Conservation (phyloP, 2,888 invertebrate species). For the Abrostola triplasia region DNA sequence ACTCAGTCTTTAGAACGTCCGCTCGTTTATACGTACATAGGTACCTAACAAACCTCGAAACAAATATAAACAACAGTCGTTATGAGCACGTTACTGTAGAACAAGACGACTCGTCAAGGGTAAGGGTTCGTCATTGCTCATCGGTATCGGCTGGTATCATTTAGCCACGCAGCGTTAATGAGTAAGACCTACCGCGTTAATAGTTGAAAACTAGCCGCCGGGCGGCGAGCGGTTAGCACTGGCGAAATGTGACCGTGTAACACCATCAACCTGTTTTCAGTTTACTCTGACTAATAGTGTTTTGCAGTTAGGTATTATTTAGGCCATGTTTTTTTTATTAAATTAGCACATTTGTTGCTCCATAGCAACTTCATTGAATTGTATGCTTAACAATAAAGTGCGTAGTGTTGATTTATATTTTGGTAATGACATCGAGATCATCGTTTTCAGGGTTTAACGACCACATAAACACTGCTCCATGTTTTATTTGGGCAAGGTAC, state of each 20-base stretch:
- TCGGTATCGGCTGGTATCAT: slow-evolving; percentile 71
- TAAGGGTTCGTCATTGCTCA: slow-evolving; percentile 60
- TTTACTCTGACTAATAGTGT: slow-evolving; percentile 46
- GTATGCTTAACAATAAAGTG: too few species aligned
- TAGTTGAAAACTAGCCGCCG: slow-evolving; percentile 85
- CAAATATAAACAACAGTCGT: slow-evolving; percentile 14
- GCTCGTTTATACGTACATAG: background rate
- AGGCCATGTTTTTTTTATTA: background rate
- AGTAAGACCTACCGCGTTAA: slow-evolving; percentile 85
- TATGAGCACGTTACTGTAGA: slow-evolving; percentile 22
- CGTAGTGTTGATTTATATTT: too few species aligned
- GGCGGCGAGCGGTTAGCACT: slow-evolving; percentile 72
- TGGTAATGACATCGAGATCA: too few species aligned
- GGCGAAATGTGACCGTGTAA: slow-evolving; percentile 64
- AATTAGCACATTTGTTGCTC: background rate
- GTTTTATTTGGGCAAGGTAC: too few species aligned
- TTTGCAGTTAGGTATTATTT: slow-evolving; percentile 30
- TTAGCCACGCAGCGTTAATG: slow-evolving; percentile 84
- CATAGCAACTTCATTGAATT: too few species aligned
- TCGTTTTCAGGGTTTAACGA: too few species aligned
- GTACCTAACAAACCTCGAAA: background rate
- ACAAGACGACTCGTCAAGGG: slow-evolving; percentile 60
- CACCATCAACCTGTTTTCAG: slow-evolving; percentile 58
- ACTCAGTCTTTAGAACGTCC: background rate
- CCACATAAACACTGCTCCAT: too few species aligned